Conservation (phyloP, 2,113 vertebrate genomes). For the Ailuropoda melanoleuca region DNA sequence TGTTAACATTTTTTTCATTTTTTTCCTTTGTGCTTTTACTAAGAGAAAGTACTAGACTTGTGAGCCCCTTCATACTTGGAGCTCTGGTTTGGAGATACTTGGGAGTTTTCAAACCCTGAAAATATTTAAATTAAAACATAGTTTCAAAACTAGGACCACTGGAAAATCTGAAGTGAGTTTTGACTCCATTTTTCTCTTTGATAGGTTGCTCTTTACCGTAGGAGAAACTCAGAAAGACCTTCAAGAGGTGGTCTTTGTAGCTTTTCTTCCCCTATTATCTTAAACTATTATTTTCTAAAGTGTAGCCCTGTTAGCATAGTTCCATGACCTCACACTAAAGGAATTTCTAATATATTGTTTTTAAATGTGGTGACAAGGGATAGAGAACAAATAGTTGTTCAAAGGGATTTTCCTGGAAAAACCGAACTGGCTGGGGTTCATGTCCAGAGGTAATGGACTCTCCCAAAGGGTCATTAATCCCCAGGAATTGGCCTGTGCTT, state of each 20-base stretch:
- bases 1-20: not conserved
- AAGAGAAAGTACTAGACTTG: not conserved
- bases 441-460: conserved; percentile 68
- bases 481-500: conserved; percentile 51
- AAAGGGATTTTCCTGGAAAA: conserved; percentile 57
- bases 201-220: not conserved
- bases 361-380: conserved; percentile 5
- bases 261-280: not conserved
- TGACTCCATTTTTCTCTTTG: not conserved
- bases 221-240: conserved; percentile 5
- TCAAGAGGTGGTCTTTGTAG: not conserved
- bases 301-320: not conserved
- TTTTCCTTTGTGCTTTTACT: not conserved
- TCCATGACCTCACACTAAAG: not conserved
- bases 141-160: not conserved
- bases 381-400: conserved; percentile 54
- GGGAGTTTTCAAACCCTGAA: not conserved
- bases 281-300: not conserved
- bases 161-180: not conserved
- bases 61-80: not conserved
- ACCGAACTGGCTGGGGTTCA: conserved; percentile 60
- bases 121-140: not conserved
- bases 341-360: conserved; percentile 49
- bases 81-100: not conserved
- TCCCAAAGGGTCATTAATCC: conserved; percentile 75